These are phyloP conservation scores for Kuschelorhynchus macadamiae DNA, from an alignment of 2,888 invertebrate genomes.

Conservation along the genomic window DNA sequence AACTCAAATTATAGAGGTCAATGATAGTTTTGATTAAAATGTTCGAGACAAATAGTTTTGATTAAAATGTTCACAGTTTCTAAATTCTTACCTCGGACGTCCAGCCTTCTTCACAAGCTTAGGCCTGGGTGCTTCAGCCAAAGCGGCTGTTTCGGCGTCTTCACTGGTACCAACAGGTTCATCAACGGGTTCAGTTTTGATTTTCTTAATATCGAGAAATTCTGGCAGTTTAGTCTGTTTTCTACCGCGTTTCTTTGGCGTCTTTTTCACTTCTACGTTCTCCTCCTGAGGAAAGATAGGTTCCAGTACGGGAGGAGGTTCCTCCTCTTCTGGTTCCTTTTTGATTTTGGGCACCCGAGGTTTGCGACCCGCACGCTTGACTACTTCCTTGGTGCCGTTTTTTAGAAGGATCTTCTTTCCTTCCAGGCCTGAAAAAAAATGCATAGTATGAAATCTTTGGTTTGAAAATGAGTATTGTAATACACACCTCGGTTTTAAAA, in stretches of 20 bases:
- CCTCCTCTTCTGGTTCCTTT: constrained; percentile 50
- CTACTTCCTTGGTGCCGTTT: constrained; percentile 62
- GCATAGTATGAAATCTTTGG: no score
- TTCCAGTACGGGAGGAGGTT: constrained; percentile 62
- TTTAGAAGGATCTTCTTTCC: constrained; percentile 63
- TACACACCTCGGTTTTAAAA: no score
- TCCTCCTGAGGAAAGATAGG: constrained; percentile 62
- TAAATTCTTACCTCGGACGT: constrained; percentile 36
- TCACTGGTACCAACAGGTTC: constrained; percentile 12
- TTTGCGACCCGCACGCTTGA: constrained; percentile 47
- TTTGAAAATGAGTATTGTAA: no score
- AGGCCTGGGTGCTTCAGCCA: constrained; percentile 14
- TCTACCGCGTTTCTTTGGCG: constrained; percentile 53
- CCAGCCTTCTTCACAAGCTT: constrained; percentile 25
- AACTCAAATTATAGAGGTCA: no score
- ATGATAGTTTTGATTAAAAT: no score
- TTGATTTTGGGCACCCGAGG: constrained; percentile 32
- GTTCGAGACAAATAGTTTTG: no score
- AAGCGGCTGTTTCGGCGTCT: background rate
- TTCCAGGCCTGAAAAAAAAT: constrained; percentile 28
- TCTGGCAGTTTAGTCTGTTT: constrained; percentile 47
- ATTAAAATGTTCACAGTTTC: no score
- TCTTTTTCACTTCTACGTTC: constrained; percentile 53
- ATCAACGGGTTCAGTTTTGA: constrained; percentile 52
- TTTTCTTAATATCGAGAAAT: constrained; percentile 53